Percentiles rank a stretch among this genome's conserved stretches.
Conservation (phyloP, 2,797 vertebrate genomes). For the Syncerus caffer region DNA sequence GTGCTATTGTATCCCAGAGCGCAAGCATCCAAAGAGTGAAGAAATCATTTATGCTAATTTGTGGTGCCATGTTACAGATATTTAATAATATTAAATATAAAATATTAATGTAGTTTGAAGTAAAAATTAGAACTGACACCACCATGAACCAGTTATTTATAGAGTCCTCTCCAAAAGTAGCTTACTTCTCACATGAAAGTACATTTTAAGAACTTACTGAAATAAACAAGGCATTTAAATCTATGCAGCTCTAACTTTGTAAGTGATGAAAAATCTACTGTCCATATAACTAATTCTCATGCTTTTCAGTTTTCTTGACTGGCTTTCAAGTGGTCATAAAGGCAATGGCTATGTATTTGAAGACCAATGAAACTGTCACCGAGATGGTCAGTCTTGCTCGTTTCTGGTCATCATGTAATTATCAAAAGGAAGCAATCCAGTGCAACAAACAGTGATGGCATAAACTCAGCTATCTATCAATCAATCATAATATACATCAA, state of each 20-base stretch:
- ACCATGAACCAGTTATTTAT: neutral
- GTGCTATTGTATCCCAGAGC: neutral
- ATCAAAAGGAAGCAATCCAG: neutral
- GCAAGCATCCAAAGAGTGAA: neutral
- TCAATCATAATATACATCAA: neutral
- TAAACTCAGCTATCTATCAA: neutral
- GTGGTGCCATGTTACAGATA: neutral
- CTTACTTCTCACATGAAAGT: neutral
- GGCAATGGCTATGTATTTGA: neutral
- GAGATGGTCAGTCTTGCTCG: neutral
- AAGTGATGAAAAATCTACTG: neutral
- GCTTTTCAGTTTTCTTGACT: neutral
- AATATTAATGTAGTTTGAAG: neutral
- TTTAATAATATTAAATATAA: neutral
- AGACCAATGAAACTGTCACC: neutral
- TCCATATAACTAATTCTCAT: neutral
- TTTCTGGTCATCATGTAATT: neutral
- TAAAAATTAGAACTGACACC: neutral
- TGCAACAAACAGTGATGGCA: neutral
- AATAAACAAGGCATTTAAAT: conserved; percentile 16
- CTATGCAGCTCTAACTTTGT: neutral
- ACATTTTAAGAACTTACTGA: neutral
- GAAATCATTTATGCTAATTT: neutral
- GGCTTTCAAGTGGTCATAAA: neutral
- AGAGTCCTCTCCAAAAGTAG: neutral